Evolutionary conservation across 2,113 vertebrate species (phyloP).

Genomic region (Anhinga anhinga): DNA sequence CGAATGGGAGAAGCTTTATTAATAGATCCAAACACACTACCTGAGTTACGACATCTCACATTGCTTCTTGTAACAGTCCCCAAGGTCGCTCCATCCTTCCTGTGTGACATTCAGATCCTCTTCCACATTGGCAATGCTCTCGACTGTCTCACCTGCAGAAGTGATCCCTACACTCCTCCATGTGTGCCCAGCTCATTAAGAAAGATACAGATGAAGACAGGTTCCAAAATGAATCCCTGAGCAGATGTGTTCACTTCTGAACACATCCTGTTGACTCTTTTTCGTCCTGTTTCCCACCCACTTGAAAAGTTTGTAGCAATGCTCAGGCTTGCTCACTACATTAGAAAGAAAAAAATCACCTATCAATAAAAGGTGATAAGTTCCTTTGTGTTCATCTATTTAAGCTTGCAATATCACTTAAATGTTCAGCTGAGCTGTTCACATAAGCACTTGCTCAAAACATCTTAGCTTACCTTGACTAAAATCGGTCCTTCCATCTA

Average conservation of each 20-base stretch:
- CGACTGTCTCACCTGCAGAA: neutral
- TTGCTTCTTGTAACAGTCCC: neutral
- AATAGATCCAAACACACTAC: neutral
- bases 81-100: neutral
- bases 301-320: neutral
- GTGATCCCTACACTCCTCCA: neutral
- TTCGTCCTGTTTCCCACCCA: neutral
- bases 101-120: neutral
- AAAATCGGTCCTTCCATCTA: neutral
- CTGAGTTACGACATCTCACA: neutral
- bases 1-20: neutral
- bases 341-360: neutral
- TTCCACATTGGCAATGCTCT: neutral
- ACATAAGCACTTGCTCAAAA: neutral
- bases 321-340: neutral
- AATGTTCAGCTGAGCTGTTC: neutral
- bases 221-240: neutral
- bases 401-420: neutral
- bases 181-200: neutral
- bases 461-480: neutral
- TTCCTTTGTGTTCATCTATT: neutral
- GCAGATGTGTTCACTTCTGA: neutral
- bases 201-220: neutral
- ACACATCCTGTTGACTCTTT: neutral
- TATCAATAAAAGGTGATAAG: neutral